These are phyloP conservation scores for Junonia oenone DNA, from an alignment of 2,888 invertebrate genomes.

Conservation along the genomic window DNA sequence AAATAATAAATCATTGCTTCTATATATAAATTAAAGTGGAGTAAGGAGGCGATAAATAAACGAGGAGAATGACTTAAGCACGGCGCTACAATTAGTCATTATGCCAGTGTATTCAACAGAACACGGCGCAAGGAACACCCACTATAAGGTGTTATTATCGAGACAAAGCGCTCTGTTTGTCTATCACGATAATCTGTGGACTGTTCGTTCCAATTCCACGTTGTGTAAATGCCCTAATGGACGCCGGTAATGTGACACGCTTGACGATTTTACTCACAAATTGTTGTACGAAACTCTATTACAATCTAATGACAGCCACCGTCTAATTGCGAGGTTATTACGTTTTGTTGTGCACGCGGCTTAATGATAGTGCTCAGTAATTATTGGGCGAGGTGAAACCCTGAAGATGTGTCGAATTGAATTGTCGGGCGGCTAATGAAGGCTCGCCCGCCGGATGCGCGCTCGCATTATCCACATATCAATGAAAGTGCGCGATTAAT, in stretches of 20 bases:
- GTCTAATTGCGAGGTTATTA: slow-evolving; percentile 78
- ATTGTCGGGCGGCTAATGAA: slow-evolving; percentile 56
- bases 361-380: slow-evolving; percentile 70
- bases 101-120: slow-evolving; percentile 35
- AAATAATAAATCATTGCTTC: not conserved
- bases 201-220: slow-evolving; percentile 77
- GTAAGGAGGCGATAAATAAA: slow-evolving; percentile 9
- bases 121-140: slow-evolving; percentile 42
- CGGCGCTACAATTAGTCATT: slow-evolving; percentile 34
- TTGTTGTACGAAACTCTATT: slow-evolving; percentile 79
- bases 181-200: slow-evolving; percentile 78
- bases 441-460: slow-evolving; percentile 44
- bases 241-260: slow-evolving; percentile 77
- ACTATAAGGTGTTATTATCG: slow-evolving; percentile 66
- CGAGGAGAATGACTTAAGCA: not conserved
- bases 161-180: slow-evolving; percentile 74
- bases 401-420: slow-evolving; percentile 78
- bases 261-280: slow-evolving; percentile 80
- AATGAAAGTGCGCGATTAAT: slow-evolving; percentile 60
- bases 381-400: slow-evolving; percentile 76
- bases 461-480: slow-evolving; percentile 45
- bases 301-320: slow-evolving; percentile 75
- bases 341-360: slow-evolving; percentile 70
- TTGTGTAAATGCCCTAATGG: slow-evolving; percentile 79
- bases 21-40: not conserved